Evolutionary conservation across 2,797 vertebrate genomes (phyloP).

Genomic region (Leuciscus waleckii): DNA sequence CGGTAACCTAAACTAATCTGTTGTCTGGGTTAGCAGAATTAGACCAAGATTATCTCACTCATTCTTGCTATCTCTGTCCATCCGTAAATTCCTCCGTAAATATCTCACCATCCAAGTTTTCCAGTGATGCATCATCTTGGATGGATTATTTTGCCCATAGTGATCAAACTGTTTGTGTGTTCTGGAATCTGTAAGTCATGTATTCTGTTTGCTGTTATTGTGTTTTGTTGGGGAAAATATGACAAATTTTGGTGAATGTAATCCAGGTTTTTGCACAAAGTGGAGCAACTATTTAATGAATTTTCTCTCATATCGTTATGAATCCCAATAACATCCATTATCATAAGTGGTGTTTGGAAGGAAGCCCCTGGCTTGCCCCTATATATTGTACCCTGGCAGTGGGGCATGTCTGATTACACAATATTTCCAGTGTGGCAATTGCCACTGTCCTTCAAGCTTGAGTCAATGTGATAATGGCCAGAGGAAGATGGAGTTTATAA

Average conservation of each 20-base stretch:
- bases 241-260: not conserved
- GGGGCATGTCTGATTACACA: conserved; percentile 61
- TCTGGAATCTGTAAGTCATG: not conserved
- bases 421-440: conserved; percentile 48
- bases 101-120: not conserved
- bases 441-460: conserved; percentile 51
- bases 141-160: not conserved
- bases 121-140: not conserved
- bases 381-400: conserved; percentile 30
- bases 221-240: not conserved
- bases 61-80: not conserved
- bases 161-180: conserved; percentile 15
- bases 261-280: not conserved
- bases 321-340: conserved; percentile 61
- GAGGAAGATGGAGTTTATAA: conserved; percentile 42
- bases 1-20: not conserved
- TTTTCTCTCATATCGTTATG: not conserved
- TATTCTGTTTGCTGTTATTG: not conserved
- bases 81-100: not conserved
- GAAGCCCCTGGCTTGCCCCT: conserved; percentile 56
- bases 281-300: not conserved
- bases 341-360: conserved; percentile 66
- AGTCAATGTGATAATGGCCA: conserved; percentile 44
- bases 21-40: not conserved
- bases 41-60: not conserved